phyloP scores from a whole-genome alignment of 2,888 invertebrate species.

The Ypsolopha sequella region DNA sequence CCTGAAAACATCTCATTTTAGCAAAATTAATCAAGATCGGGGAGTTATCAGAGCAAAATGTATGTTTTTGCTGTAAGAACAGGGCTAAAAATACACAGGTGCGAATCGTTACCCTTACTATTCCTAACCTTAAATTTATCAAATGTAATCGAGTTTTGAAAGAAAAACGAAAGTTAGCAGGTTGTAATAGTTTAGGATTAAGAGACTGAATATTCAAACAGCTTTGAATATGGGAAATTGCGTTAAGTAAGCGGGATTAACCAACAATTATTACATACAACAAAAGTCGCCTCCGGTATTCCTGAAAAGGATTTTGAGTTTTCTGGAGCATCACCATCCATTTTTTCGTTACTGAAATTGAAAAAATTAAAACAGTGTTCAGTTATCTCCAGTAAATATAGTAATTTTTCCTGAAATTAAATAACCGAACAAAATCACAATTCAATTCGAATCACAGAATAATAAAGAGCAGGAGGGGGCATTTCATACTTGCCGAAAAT shows the following conservation, averaged over 20 bases:
- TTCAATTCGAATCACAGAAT: no score
- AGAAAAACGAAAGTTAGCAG: neutral
- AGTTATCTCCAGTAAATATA: no score
- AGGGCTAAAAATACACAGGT: constrained; percentile 3
- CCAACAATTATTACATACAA: constrained; percentile 71
- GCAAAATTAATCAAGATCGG: neutral
- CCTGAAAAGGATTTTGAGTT: constrained; percentile 79
- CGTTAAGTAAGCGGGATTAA: neutral
- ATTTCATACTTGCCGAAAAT: no score
- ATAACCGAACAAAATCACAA: no score
- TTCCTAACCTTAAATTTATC: constrained; percentile 7
- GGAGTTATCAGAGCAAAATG: neutral
- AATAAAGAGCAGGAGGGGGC: no score
- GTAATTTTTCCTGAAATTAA: neutral
- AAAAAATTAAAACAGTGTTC: neutral
- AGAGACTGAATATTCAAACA: no score
- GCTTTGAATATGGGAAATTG: neutral
- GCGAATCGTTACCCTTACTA: neutral
- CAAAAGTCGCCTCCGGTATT: constrained; percentile 90
- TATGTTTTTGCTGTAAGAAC: neutral
- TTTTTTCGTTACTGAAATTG: constrained; percentile 20
- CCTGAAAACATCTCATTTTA: constrained; percentile 63
- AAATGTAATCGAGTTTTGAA: neutral
- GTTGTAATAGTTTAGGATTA: no score
- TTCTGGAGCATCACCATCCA: constrained; percentile 54